Base-by-base conservation (phyloP, 2,888 invertebrate genomes). In the Drosophila affinis region DNA sequence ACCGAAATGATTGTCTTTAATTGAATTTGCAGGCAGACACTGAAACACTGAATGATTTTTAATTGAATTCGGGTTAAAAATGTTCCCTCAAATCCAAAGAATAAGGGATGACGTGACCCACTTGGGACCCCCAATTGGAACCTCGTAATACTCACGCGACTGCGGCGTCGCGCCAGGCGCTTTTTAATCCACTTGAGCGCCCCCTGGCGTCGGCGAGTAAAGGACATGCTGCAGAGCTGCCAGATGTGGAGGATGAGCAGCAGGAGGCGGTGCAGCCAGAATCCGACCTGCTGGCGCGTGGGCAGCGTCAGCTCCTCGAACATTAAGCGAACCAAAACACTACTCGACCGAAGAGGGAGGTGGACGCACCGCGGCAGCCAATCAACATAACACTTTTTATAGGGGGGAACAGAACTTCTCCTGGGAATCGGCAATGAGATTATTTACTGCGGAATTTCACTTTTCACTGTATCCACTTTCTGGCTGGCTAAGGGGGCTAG, bases 161-260 rank as follows among this genome's bases (percentile, higher is more conserved):
- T 73, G 56, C 75, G 81, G 62, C 78, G 72, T 54, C 84, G 75
- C 67, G 78, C 62, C 59, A 90, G 79, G 59, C 84, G 88, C 77
- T 88, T 81, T 61, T 84, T 88, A 79, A 91, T 90, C 91, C 91
- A 91, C 69, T 91, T 90, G 69, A 91, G 81, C 65, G 91, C 87
- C 73, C 84, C 68, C 65, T 76, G 79, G 39, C 85, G 88, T 45
- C 84, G 81, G 59, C 87, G 88, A 52, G 81, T 81, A 24, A 91
- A 79, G 71, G 90, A 89, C 91, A 91, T 91, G 63, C 72, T 79
- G 67, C 79, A 73, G 56, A 58, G 77, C 62, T 82, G 82, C 75
- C 79, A 90, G 61, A 89, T 67, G 52, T 88, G 78, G 57, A 88
- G 78, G 78, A 91, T 76, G 68, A 90, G 57, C 75, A 88, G 32